These are phyloP conservation scores for Aproaerema taeniolella DNA, from an alignment of 2,888 invertebrate species.

Conservation along the genomic window DNA sequence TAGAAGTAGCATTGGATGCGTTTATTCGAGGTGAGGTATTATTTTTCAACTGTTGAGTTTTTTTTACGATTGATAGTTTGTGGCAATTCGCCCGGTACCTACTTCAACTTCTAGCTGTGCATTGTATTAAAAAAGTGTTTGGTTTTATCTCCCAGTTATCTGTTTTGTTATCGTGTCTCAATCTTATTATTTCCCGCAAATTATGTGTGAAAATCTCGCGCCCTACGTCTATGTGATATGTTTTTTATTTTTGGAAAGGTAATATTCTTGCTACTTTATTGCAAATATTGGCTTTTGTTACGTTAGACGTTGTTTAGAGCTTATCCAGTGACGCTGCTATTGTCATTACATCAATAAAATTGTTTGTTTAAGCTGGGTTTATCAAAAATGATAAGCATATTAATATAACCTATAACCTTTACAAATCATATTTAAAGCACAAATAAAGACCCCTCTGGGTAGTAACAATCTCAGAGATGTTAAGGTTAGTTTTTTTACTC, in stretches of 20 bases:
- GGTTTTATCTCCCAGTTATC: constrained; percentile 64
- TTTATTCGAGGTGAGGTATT: neutral
- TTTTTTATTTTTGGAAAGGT: constrained; percentile 66
- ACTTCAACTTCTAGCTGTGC: constrained; percentile 23
- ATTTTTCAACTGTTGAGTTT: neutral
- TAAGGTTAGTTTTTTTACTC: too few relatives aligned
- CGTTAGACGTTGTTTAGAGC: constrained; percentile 19
- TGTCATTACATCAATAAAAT: constrained; percentile 28
- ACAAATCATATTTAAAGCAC: too few relatives aligned
- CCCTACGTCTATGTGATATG: constrained; percentile 37
- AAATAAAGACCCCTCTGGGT: too few relatives aligned
- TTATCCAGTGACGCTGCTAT: constrained; percentile 19
- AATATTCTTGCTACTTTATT: constrained; percentile 14
- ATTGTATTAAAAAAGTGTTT: constrained; percentile 33
- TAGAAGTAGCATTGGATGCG: neutral
- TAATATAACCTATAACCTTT: constrained; percentile 40
- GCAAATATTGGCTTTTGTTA: constrained; percentile 19
- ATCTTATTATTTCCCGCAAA: constrained; percentile 44
- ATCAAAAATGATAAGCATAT: constrained; percentile 36
- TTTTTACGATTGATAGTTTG: too few relatives aligned
- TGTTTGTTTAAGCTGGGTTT: constrained; percentile 21
- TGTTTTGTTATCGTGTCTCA: constrained; percentile 54
- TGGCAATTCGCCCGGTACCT: constrained; percentile 27
- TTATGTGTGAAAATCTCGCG: constrained; percentile 30
- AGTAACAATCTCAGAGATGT: too few relatives aligned